Evolutionary conservation across 2,797 vertebrate genomes (phyloP).

Genomic region (Artibeus lituratus): DNA sequence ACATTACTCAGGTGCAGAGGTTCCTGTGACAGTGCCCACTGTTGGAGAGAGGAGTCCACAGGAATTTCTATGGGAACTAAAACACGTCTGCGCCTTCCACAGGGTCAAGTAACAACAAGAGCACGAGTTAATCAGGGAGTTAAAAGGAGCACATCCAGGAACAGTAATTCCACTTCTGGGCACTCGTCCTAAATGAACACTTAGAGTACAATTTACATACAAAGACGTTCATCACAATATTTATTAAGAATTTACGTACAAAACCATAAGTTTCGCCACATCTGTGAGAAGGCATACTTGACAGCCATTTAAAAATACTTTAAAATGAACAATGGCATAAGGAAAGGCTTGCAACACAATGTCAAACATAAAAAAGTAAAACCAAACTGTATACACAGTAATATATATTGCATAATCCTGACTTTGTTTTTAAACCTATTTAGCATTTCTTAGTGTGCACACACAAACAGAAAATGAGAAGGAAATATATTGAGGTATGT

Average conservation of each 20-base stretch:
- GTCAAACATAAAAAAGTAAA: neutral
- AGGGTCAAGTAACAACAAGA: neutral
- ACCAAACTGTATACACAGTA: neutral
- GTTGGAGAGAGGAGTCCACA: too few species aligned
- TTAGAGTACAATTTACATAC: neutral
- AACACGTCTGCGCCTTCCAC: neutral
- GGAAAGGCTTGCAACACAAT: neutral
- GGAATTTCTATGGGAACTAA: neutral
- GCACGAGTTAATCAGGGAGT: too few species aligned
- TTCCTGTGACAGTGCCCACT: neutral
- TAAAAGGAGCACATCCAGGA: neutral
- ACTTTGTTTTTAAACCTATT: neutral
- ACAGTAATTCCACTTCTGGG: neutral
- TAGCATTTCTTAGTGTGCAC: neutral
- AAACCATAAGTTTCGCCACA: neutral
- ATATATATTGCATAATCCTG: neutral
- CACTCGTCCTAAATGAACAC: neutral
- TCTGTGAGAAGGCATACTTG: neutral
- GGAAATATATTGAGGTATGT: neutral
- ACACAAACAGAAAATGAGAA: neutral
- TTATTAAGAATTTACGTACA: neutral
- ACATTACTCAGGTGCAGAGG: neutral
- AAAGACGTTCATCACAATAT: neutral
- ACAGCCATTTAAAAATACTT: neutral
- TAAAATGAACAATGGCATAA: neutral